Evolutionary conservation across 2,797 vertebrate genomes (phyloP).

Genomic region (Arctocebus calabarensis): DNA sequence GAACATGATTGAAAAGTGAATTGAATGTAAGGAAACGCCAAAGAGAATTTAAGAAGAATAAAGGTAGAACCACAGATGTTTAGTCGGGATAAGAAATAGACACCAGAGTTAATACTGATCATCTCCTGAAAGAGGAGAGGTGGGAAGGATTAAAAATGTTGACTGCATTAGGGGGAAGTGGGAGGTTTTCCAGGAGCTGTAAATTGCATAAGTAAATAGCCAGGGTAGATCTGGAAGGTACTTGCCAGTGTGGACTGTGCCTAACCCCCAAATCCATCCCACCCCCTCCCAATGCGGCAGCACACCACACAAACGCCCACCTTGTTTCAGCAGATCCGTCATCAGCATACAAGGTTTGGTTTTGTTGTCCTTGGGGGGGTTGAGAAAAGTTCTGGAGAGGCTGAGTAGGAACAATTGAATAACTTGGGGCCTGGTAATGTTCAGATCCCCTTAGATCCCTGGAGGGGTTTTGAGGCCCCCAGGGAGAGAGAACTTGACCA

Average conservation of each 20-base stretch:
- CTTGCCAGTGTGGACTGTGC: background rate
- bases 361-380: background rate
- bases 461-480: background rate
- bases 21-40: background rate
- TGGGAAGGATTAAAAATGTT: background rate
- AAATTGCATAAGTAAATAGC: too few relatives aligned
- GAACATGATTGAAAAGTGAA: background rate
- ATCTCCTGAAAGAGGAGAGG: background rate
- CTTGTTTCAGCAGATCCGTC: background rate
- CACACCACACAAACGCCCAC: background rate
- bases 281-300: background rate
- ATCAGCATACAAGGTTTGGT: background rate
- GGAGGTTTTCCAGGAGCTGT: background rate
- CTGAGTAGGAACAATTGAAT: background rate
- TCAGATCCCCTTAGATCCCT: background rate
- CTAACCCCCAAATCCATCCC: too few relatives aligned
- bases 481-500: background rate
- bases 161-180: background rate
- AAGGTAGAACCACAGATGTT: background rate
- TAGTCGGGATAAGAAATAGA: background rate
- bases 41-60: background rate
- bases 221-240: background rate
- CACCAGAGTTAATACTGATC: background rate
- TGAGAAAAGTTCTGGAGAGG: background rate
- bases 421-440: background rate